These are phyloP conservation scores for Diabrotica undecimpunctata DNA, from an alignment of 1,140 invertebrate species.

Conservation along the genomic window DNA sequence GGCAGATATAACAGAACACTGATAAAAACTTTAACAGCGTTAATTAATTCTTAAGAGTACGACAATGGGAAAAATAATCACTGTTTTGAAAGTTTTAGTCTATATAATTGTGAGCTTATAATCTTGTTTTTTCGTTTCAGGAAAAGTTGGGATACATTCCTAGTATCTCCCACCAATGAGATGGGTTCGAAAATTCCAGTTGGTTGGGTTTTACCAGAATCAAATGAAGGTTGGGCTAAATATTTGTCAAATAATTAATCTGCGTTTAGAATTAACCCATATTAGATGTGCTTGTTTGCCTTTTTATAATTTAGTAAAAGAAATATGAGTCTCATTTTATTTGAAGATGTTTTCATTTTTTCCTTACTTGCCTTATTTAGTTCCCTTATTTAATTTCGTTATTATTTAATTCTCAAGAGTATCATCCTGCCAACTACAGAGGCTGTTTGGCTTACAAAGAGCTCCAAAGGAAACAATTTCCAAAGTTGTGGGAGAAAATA, in stretches of 20 bases:
- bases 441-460: too few relatives aligned
- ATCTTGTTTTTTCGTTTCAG: slow-evolving; percentile 22
- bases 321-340: not conserved
- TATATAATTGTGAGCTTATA: not conserved
- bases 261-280: not conserved
- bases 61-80: not conserved
- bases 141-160: slow-evolving; percentile 48
- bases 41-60: too few relatives aligned
- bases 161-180: slow-evolving; percentile 30
- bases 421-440: too few relatives aligned
- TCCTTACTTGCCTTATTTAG: too few relatives aligned
- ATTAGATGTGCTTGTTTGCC: not conserved
- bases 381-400: too few relatives aligned
- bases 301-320: not conserved
- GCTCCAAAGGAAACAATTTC: too few relatives aligned
- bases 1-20: too few relatives aligned
- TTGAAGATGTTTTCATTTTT: too few relatives aligned
- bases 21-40: too few relatives aligned
- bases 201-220: slow-evolving; percentile 42
- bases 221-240: slow-evolving; percentile 36
- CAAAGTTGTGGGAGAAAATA: too few relatives aligned
- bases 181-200: slow-evolving; percentile 42
- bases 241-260: slow-evolving; percentile 30
- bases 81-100: not conserved
- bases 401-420: too few relatives aligned